A percentile compares a stretch with the other conserved stretches of the same genome.
These are phyloP conservation scores for Tapera naevia DNA, from an alignment of 2,797 vertebrate species.

Conservation along the genomic window DNA sequence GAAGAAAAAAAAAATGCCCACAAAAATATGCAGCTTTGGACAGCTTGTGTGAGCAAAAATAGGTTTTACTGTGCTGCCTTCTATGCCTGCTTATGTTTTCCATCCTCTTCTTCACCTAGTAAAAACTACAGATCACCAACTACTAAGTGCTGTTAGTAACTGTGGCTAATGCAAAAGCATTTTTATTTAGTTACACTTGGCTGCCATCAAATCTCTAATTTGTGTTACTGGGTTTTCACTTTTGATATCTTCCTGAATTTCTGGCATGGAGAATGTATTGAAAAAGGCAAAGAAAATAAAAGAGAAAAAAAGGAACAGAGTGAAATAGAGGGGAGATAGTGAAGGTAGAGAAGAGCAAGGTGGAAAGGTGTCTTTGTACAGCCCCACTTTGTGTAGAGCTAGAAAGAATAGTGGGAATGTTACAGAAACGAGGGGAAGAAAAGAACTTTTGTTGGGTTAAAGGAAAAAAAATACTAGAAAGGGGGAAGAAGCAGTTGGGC, in stretches of 20 bases:
- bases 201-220: constrained; percentile 48
- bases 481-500: neutral
- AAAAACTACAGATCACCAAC: constrained; percentile 1
- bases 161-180: constrained; percentile 50
- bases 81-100: neutral
- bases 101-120: constrained; percentile 5
- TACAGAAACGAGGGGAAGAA: fast-evolving
- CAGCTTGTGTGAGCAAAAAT: neutral
- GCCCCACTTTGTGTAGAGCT: neutral
- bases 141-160: constrained; percentile 43
- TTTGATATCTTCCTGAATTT: constrained; percentile 58
- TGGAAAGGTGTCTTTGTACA: neutral
- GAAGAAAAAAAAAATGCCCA: neutral
- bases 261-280: neutral
- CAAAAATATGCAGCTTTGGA: neutral
- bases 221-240: neutral
- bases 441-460: neutral
- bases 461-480: neutral
- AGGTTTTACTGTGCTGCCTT: neutral
- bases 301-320: neutral
- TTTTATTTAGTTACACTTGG: constrained; percentile 56
- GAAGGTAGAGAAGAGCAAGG: neutral
- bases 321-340: neutral
- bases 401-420: neutral
- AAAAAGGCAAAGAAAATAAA: neutral